Evolutionary conservation across 2,888 invertebrate species (phyloP).

Genomic region (Isotomurus palustris): DNA sequence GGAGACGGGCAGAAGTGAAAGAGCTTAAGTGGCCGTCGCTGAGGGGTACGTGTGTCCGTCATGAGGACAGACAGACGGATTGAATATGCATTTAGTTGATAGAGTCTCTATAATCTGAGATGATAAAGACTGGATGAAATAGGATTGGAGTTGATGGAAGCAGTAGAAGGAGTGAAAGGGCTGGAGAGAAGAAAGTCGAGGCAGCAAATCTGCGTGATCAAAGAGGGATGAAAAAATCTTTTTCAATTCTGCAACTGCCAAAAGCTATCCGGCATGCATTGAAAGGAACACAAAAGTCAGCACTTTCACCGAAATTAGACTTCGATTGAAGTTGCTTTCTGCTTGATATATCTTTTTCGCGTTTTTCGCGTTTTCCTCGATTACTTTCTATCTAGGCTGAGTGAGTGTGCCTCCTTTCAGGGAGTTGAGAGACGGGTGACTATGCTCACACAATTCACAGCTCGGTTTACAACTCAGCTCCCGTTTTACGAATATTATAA

Average conservation of each 20-base stretch:
- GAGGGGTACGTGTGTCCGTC: neutral
- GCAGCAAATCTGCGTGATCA: constrained; percentile 42
- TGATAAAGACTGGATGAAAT: neutral
- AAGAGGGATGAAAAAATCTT: constrained; percentile 42
- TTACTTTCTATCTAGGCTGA: constrained; percentile 23
- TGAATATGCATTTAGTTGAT: neutral
- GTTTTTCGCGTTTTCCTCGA: constrained; percentile 39
- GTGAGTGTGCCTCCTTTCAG: neutral
- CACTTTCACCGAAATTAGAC: constrained; percentile 47
- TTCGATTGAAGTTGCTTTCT: constrained; percentile 46
- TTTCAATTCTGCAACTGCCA: constrained; percentile 46
- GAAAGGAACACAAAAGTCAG: constrained; percentile 45
- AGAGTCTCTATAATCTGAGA: neutral
- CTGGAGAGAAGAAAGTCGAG: too few relatives aligned
- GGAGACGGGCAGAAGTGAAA: constrained; percentile 1
- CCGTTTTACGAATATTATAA: too few relatives aligned
- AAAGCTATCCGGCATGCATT: constrained; percentile 44
- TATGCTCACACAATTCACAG: neutral
- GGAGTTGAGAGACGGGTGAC: neutral
- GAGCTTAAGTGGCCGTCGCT: constrained; percentile 4
- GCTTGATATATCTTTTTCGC: constrained; percentile 42
- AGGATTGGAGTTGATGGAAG: constrained; percentile 1
- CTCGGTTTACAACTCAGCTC: too few relatives aligned
- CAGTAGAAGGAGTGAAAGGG: constrained; percentile 2
- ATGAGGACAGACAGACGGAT: neutral